A percentile compares a stretch with the other conserved stretches of the same genome.
Conservation (phyloP, 2,113 vertebrate species). For the Campylomormyrus numenius region DNA sequence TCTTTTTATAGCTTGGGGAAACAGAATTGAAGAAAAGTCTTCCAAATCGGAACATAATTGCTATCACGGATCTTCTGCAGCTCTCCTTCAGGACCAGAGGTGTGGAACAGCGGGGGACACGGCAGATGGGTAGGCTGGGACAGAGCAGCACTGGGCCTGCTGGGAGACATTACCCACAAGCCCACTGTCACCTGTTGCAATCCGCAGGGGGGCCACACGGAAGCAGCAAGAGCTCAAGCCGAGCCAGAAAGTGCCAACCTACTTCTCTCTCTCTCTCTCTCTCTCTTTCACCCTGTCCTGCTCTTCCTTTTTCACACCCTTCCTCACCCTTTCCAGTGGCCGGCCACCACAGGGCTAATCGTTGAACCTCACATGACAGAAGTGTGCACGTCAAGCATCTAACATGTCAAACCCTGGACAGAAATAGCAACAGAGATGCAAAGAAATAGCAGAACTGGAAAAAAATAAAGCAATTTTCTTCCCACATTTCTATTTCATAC, state of each 20-base stretch:
- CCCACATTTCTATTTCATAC: background rate
- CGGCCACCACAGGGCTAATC: constrained; percentile 42
- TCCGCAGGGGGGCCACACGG: background rate
- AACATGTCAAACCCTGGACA: background rate
- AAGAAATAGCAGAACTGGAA: background rate
- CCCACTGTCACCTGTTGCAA: constrained; percentile 9
- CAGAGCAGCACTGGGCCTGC: background rate
- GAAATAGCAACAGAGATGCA: background rate
- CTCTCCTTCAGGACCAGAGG: background rate
- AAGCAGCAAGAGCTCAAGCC: background rate
- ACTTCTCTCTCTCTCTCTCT: constrained; percentile 4
- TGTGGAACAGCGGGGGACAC: background rate
- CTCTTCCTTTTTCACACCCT: background rate
- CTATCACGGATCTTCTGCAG: background rate
- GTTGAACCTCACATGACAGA: background rate
- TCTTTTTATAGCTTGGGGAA: background rate
- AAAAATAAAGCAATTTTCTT: background rate
- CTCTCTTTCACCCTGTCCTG: background rate
- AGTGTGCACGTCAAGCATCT: background rate
- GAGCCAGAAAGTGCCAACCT: background rate
- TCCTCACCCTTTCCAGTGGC: constrained; percentile 30
- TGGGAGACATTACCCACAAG: constrained; percentile 6
- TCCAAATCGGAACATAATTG: background rate
- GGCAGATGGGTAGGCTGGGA: background rate
- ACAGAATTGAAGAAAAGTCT: background rate